These are phyloP conservation scores for Limnothrissa miodon DNA, from an alignment of 2,113 vertebrate genomes.

Conservation along the genomic window DNA sequence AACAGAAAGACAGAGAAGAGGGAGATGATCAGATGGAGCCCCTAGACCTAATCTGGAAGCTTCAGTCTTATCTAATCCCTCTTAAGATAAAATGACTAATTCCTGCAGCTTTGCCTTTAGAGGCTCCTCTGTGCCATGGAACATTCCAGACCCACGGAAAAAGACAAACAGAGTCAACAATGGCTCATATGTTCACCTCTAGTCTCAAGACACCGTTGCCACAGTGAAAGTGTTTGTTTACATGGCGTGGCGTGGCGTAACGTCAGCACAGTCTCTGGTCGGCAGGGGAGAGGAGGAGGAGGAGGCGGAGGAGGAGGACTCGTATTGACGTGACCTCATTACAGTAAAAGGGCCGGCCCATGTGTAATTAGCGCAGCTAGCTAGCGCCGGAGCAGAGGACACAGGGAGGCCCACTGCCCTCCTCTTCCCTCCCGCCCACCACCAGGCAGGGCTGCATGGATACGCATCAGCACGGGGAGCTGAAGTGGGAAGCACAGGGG, in stretches of 20 bases:
- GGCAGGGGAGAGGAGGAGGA: background rate
- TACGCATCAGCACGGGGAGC: background rate
- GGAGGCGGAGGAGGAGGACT: too few species aligned
- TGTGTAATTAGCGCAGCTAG: constrained; percentile 28
- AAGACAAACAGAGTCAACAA: background rate
- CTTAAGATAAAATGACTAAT: constrained; percentile 2
- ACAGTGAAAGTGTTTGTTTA: background rate
- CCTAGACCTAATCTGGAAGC: background rate
- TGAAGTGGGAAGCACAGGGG: background rate
- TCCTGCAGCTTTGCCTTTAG: background rate
- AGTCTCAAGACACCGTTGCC: too few species aligned
- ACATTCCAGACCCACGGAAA: background rate
- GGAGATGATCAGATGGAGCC: constrained; percentile 16
- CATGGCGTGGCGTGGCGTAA: too few species aligned
- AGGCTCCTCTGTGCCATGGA: background rate
- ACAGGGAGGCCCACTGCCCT: too few species aligned
- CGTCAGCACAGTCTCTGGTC: background rate
- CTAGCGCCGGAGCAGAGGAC: background rate
- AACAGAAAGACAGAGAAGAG: background rate
- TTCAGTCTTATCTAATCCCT: background rate
- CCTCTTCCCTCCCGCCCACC: too few species aligned
- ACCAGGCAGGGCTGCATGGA: too few species aligned
- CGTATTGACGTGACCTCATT: constrained; percentile 30
- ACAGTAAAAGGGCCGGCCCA: constrained; percentile 18
- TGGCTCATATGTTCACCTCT: background rate